Conservation (phyloP, 2,888 invertebrate species). For the Blastobasis lacticolella region DNA sequence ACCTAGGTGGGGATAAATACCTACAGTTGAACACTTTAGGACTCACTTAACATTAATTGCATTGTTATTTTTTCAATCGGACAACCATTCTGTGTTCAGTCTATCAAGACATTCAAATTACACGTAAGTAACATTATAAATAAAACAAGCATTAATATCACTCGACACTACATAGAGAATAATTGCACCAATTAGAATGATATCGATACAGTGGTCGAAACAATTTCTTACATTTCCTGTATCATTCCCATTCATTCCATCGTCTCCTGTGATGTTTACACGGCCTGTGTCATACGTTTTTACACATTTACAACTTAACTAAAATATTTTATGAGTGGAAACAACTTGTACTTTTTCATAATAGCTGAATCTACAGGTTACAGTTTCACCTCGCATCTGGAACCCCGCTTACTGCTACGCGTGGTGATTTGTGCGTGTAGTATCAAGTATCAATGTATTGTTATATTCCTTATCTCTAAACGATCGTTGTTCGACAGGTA, state of each 20-base stretch:
- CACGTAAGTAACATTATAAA: no score
- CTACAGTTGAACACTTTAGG: slow-evolving; percentile 5
- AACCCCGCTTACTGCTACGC: no score
- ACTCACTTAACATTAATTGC: slow-evolving; percentile 10
- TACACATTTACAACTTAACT: slow-evolving; percentile 6
- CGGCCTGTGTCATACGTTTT: slow-evolving; percentile 13
- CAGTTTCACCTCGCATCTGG: slow-evolving; percentile 6
- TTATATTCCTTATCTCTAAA: no score
- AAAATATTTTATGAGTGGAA: slow-evolving; percentile 7
- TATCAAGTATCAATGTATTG: slow-evolving; percentile 1
- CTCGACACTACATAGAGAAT: no score
- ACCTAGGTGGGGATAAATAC: background rate
- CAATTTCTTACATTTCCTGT: no score
- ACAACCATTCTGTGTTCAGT: no score
- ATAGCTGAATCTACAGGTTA: slow-evolving; percentile 10
- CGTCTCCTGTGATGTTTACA: slow-evolving; percentile 34
- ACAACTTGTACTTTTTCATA: slow-evolving; percentile 28
- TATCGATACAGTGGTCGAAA: no score
- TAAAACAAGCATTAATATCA: no score
- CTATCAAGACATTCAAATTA: no score
- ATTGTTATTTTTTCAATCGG: slow-evolving; percentile 1
- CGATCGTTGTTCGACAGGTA: no score
- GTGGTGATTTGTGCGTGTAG: slow-evolving; percentile 16
- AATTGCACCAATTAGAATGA: no score
- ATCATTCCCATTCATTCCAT: slow-evolving; percentile 4